These are phyloP conservation scores for Excalfactoria chinensis DNA, from an alignment of 2,113 vertebrate species.

Conservation along the genomic window DNA sequence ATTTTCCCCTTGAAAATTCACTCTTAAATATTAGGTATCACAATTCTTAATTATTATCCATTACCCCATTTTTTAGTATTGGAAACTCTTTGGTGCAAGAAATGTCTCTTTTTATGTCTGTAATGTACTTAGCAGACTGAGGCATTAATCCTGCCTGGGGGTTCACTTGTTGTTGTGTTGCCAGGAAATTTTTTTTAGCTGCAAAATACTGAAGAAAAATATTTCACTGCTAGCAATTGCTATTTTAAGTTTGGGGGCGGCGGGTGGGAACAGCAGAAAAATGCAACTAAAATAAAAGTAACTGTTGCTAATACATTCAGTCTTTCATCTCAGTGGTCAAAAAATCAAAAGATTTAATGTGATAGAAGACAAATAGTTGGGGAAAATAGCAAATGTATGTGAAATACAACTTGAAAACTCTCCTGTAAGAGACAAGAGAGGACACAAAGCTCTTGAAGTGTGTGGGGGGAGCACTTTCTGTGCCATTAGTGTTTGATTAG, in stretches of 20 bases:
- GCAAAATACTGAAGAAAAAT: background rate
- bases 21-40: background rate
- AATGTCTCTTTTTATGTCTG: background rate
- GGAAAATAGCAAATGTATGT: slow-evolving; percentile 42
- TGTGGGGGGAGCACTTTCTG: slow-evolving; percentile 34
- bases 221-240: background rate
- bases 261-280: background rate
- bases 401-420: slow-evolving; percentile 69
- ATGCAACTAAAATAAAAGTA: background rate
- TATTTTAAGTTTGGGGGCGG: background rate
- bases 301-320: slow-evolving; percentile 1
- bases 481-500: slow-evolving; percentile 69
- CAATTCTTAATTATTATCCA: background rate
- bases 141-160: background rate
- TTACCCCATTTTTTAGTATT: background rate
- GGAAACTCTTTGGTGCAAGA: background rate
- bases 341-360: slow-evolving; percentile 66
- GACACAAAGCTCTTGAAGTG: slow-evolving; percentile 64
- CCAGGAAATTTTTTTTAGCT: background rate
- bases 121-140: background rate
- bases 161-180: background rate
- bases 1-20: background rate
- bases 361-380: slow-evolving; percentile 60
- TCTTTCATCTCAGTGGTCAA: slow-evolving; percentile 40
- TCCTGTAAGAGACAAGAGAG: slow-evolving; percentile 66